These are phyloP conservation scores for Oreotrochilus melanogaster DNA, from an alignment of 2,113 vertebrate species.

Conservation along the genomic window DNA sequence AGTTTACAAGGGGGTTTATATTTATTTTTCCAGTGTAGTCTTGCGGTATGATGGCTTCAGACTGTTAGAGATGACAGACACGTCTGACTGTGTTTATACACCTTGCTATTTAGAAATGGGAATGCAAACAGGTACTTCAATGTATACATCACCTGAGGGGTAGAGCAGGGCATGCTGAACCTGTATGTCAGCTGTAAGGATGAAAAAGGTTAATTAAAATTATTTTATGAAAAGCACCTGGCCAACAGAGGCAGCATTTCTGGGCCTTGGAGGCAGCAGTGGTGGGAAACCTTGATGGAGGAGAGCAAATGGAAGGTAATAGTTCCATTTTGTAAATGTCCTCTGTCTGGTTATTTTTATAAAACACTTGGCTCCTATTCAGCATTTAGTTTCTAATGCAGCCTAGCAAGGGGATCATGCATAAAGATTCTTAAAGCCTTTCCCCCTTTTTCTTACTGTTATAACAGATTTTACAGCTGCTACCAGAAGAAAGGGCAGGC, in stretches of 20 bases:
- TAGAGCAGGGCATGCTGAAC: neutral
- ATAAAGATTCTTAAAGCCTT: rapidly evolving
- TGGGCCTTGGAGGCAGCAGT: neutral
- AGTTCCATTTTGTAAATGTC: rapidly evolving
- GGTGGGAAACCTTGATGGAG: too few species aligned
- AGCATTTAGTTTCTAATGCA: neutral
- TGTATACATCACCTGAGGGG: rapidly evolving
- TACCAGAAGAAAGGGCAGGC: neutral
- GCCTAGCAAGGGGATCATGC: neutral
- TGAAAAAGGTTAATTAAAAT: neutral
- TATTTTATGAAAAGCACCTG: neutral
- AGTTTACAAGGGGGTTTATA: neutral
- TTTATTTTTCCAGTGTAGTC: neutral
- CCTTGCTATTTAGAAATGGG: neutral
- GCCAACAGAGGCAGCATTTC: rapidly evolving
- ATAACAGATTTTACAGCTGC: rapidly evolving
- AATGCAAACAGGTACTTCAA: rapidly evolving
- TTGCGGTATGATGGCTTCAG: neutral
- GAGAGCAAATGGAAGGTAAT: rapidly evolving
- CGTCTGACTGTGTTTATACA: neutral
- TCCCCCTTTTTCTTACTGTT: neutral
- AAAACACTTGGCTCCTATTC: rapidly evolving
- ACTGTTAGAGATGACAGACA: neutral
- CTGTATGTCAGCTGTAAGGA: neutral
- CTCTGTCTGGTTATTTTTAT: too few species aligned